Conservation (phyloP, 2,113 vertebrate species). For the Verasper variegatus region DNA sequence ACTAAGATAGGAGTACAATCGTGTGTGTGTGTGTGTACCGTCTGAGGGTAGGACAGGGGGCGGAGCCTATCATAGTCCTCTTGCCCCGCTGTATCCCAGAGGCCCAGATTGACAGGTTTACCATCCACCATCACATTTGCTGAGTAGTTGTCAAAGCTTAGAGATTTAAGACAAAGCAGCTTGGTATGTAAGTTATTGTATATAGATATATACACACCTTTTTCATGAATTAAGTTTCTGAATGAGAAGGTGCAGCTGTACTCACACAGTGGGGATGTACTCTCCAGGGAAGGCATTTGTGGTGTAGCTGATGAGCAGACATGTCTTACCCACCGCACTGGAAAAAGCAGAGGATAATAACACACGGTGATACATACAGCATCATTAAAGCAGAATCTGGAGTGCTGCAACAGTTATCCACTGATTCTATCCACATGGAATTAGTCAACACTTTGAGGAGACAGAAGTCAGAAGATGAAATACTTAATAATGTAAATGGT, state of each 20-base stretch:
- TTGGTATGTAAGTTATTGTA: too few species aligned
- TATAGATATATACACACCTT: too few species aligned
- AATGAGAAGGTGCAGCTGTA: neutral
- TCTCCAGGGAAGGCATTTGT: slow-evolving; percentile 64
- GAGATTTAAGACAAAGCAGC: too few species aligned
- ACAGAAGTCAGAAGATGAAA: too few species aligned
- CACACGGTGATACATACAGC: neutral
- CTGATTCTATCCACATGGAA: too few species aligned
- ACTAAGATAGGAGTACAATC: neutral
- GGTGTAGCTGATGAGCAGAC: slow-evolving; percentile 76
- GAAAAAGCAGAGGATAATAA: slow-evolving; percentile 20
- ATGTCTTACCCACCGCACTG: slow-evolving; percentile 76
- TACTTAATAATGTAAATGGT: too few species aligned
- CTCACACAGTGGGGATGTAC: slow-evolving; percentile 14
- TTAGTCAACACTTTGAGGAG: too few species aligned
- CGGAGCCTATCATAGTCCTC: slow-evolving; percentile 73
- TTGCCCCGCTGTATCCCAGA: slow-evolving; percentile 72
- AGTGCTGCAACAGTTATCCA: too few species aligned
- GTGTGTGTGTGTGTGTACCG: slow-evolving; percentile 42
- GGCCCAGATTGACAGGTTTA: slow-evolving; percentile 70
- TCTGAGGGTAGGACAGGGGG: slow-evolving; percentile 71
- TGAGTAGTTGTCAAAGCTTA: slow-evolving; percentile 11
- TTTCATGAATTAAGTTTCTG: too few species aligned
- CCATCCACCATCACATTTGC: slow-evolving; percentile 72
- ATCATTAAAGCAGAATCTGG: neutral